phyloP scores from a whole-genome alignment of 2,113 vertebrate genomes.

The Ptilonorhynchus violaceus region DNA sequence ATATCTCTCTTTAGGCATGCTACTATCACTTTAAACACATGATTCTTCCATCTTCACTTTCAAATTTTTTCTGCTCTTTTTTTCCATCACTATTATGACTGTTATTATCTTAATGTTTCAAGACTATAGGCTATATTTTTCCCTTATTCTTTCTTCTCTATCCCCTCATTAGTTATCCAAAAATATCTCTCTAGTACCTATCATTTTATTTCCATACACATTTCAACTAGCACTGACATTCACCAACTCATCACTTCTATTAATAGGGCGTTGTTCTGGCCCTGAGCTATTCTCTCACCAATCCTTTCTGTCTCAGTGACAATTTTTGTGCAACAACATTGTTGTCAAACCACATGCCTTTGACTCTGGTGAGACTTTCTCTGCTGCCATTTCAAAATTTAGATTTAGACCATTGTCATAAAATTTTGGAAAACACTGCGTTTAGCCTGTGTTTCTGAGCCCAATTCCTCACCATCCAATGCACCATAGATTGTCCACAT shows the following conservation, averaged over 20 bases:
- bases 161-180: not conserved
- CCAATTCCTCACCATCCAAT: not conserved
- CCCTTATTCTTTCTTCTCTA: not conserved
- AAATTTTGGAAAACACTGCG: not conserved
- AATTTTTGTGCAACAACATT: not conserved
- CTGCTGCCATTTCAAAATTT: not conserved
- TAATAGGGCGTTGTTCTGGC: not conserved
- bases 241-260: not conserved
- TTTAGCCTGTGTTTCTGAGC: not conserved
- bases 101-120: not conserved
- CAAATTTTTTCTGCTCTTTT: not conserved
- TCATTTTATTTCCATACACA: not conserved
- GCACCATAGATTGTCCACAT: not conserved
- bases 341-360: not conserved
- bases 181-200: not conserved
- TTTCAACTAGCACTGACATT: not conserved
- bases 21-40: not conserved
- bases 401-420: not conserved
- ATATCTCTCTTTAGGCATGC: not conserved
- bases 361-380: not conserved
- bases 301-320: not conserved
- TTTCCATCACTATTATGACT: not conserved
- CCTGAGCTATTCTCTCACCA: not conserved
- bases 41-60: not conserved
- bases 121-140: not conserved